phyloP scores from a whole-genome alignment of 2,113 vertebrate genomes.

The Thryonomys swinderianus region DNA sequence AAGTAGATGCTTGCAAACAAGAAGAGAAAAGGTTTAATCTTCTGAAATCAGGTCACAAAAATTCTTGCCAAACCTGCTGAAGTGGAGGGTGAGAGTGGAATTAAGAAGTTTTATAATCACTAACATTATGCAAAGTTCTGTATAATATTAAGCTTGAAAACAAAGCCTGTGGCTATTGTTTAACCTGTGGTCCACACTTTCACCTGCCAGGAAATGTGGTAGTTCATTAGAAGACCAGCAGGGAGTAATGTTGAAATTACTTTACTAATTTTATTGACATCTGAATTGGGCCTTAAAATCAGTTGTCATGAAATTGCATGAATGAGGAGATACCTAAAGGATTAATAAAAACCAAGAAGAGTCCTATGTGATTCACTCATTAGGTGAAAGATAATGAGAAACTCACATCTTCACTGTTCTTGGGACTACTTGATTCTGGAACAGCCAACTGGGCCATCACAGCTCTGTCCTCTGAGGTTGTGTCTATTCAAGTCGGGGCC shows the following conservation, averaged over 20 bases:
- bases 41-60: neutral
- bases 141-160: neutral
- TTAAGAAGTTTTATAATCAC: neutral
- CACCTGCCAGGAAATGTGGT: neutral
- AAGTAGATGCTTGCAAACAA: neutral
- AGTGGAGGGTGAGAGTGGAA: neutral
- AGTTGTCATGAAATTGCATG: neutral
- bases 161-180: neutral
- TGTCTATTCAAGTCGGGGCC: neutral
- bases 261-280: neutral
- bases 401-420: neutral
- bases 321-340: neutral
- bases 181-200: neutral
- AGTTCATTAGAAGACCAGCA: slow-evolving; percentile 29
- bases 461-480: neutral
- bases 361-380: neutral
- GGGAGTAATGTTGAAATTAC: neutral
- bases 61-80: neutral
- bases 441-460: neutral
- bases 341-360: neutral
- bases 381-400: neutral
- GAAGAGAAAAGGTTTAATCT: neutral
- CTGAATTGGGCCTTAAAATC: slow-evolving; percentile 21
- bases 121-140: neutral
- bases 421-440: neutral